Evolutionary conservation across 2,888 invertebrate species (phyloP), one percentile per base, ranked within the genome.

Genomic region (Macrosiphum euphorbiae): DNA sequence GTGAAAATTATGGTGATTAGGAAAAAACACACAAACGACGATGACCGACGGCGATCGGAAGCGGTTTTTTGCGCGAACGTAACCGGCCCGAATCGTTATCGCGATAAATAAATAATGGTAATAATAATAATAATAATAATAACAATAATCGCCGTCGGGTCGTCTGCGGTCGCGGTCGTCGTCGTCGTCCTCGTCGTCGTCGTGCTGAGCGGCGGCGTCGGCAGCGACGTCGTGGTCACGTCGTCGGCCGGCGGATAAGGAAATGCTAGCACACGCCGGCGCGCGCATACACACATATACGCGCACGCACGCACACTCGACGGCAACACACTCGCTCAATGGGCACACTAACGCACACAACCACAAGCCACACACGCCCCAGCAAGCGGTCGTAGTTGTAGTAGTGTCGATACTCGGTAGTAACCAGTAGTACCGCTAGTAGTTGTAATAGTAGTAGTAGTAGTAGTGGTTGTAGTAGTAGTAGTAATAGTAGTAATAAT

Each of bases 61-160:
- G 26, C 20, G 67, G 11, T 55, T 67, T 55, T 28, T 28, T 10
- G 24, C n/a, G 16, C 20, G 44, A 16, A 61, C 47, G 61, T 78
- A 78, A 35, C 78, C 78, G 78, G 35, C 78, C 78, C 20, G 35
- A 78, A 78, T 78, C 8, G 58, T 90, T 90, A 90, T 67, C 61
- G 47, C 90, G 35, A 47, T 35, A 47, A 67, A 90, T 78, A 67
- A 67, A 67, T 90, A 90, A 50, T 67, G 50, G 67, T 67, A 90
- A 67, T 67, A 67, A 67, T 52, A 86, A 47, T 86, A 13, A 52
- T 55, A 55, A 86, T 61, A 61, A 90, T 90, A 78, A 90, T 90
- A 90, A 50, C 35, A 67, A 90, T 35, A 90, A 90, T 90, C 50
- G 90, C 90, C 90, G 90, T 90, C 90, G 47, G 61, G 67, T 90